These are phyloP conservation scores for Nezara viridula DNA, from an alignment of 2,888 invertebrate species.

Conservation along the genomic window DNA sequence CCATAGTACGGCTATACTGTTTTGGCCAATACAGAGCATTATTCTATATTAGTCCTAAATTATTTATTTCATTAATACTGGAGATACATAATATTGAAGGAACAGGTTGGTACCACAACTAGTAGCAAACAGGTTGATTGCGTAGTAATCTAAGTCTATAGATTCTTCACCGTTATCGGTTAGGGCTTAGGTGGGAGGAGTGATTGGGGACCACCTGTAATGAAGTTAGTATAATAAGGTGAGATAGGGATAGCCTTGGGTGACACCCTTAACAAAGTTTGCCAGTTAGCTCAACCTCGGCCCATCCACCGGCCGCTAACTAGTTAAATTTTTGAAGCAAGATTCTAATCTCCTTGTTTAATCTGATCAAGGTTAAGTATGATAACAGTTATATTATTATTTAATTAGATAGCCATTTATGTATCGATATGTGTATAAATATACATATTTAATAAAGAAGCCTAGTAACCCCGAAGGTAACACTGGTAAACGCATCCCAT, in stretches of 20 bases:
- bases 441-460: no score
- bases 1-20: no score
- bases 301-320: conserved; percentile 22
- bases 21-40: no score
- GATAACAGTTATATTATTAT: background rate
- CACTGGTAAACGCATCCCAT: no score
- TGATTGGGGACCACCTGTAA: conserved; percentile 63
- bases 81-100: background rate
- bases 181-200: conserved; percentile 50
- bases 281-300: conserved; percentile 34
- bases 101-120: background rate
- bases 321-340: conserved; percentile 8
- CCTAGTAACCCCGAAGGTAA: no score
- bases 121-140: background rate
- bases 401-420: background rate
- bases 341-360: background rate
- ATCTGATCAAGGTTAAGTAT: background rate
- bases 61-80: background rate
- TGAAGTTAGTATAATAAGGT: conserved; percentile 63
- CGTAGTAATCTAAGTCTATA: conserved; percentile 37
- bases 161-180: conserved; percentile 25
- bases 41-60: no score
- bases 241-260: conserved; percentile 62
- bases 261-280: conserved; percentile 60
- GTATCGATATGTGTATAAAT: background rate